These are phyloP conservation scores for Brachionus asplanchnoidis DNA, from an alignment of 1,140 invertebrate species.

Conservation along the genomic window DNA sequence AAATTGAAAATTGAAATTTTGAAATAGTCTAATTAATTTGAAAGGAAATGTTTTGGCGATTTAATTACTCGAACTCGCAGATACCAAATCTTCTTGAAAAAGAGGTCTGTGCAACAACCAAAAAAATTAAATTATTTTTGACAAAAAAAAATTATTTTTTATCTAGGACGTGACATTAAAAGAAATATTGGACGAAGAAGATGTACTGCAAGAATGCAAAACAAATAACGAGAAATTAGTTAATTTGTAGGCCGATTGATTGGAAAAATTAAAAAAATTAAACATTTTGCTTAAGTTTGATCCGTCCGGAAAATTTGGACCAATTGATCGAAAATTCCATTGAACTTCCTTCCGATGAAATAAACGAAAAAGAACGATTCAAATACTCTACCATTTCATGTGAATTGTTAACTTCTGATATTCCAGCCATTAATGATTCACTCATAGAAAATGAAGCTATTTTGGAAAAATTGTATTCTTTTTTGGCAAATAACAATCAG, in stretches of 20 bases:
- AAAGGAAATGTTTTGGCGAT: conserved; percentile 72
- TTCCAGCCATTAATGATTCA: conserved; percentile 75
- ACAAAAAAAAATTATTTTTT: conserved; percentile 11
- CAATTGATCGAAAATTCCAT: conserved; percentile 79
- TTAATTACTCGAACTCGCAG: conserved; percentile 67
- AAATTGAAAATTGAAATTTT: conserved; percentile 4
- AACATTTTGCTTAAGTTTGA: conserved; percentile 65
- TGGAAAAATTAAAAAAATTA: conserved; percentile 15
- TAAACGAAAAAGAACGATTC: conserved; percentile 71
- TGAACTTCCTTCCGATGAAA: conserved; percentile 71
- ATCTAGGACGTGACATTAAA: conserved; percentile 79
- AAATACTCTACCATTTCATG: conserved; percentile 86
- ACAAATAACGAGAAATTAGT: conserved; percentile 82
- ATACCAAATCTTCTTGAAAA: conserved; percentile 70
- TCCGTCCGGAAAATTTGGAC: conserved; percentile 72
- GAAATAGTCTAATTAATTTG: conserved; percentile 36
- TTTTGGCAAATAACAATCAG: conserved; percentile 69
- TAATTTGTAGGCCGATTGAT: conserved; percentile 69
- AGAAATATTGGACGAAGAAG: conserved; percentile 85
- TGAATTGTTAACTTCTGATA: conserved; percentile 83
- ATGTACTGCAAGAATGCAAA: conserved; percentile 90
- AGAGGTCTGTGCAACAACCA: conserved; percentile 61
- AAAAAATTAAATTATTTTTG: too few relatives aligned
- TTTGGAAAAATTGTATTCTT: conserved; percentile 74
- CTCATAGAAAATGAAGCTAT: conserved; percentile 71